Base-by-base conservation (phyloP, 2,113 vertebrate genomes). In the Pogonocichla stellata region DNA sequence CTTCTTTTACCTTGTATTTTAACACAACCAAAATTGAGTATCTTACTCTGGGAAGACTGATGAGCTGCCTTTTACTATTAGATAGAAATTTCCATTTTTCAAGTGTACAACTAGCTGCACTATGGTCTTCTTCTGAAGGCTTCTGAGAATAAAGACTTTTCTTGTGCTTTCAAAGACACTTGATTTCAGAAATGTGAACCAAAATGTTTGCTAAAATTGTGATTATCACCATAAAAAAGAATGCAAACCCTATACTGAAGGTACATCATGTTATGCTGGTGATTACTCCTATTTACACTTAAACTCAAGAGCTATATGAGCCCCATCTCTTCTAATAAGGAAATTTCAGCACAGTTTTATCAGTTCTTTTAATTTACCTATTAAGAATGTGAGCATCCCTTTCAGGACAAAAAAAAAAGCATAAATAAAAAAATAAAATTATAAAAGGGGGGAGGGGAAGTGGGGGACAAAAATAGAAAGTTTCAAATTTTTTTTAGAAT, bases 401-500 rank as follows among this genome's bases (percentile, higher is more conserved):
- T 29, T 45, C 28, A 45, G 28, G 8, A 5, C 18, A 64, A 25
- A 64, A 19, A 25, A 70, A 54, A 9, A 2, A 40, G 5, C 9
- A 23, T 19, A 34, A 58, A 42, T 5, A 7, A 34, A 9, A 38
- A 28, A 24, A 28, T 4, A 58, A 51, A 45, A 15, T 50, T 43
- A 11, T 28, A 22, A n/a, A 69, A 19, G 12, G 3, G 2, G 2
- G 5, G 1, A 1, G 12, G 3, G 15, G 4, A 4, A 29, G 14
- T 42, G 34, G 4, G 6, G 5, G 5, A 29, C 2, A 64, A 60
- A 72, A 87, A 8, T 2, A 29, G 0, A 25, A 20, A 17, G 2
- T 10, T 14, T 22, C 11, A 9, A 29, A 28, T 2, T 10, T 25
- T 62, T 71, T 47, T 43, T 33, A 10, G 1, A 8, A n/a, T 3